A percentile compares a stretch with the other conserved stretches of the same genome.
Evolutionary conservation across 2,888 invertebrate species (phyloP).

Genomic region (Acrobasis suavella): DNA sequence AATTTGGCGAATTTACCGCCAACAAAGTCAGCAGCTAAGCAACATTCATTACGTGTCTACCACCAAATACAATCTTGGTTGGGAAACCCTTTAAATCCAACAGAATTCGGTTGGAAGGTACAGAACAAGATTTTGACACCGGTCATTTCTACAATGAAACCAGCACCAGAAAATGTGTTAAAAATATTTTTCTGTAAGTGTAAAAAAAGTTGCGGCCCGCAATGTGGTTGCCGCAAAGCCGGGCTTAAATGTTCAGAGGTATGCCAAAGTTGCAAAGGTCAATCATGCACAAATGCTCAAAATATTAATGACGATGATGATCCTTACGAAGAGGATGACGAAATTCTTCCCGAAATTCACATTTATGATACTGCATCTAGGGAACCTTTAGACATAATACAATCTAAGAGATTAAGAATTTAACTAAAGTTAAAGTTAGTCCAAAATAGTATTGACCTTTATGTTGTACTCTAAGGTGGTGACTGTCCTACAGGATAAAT

Average conservation of each 20-base stretch:
- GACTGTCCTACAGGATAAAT: too few relatives aligned
- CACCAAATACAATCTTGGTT: background rate
- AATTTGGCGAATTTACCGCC: background rate
- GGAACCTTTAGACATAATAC: too few relatives aligned
- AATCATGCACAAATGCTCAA: background rate
- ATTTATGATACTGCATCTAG: too few relatives aligned
- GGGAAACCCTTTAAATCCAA: background rate
- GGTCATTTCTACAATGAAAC: background rate
- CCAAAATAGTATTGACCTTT: background rate
- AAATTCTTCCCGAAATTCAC: too few relatives aligned
- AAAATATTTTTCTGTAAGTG: background rate
- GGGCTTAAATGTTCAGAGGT: background rate
- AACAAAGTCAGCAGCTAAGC: background rate
- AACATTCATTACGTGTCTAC: background rate
- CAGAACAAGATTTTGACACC: background rate
- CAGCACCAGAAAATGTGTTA: background rate
- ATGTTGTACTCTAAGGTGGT: too few relatives aligned
- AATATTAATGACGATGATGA: background rate
- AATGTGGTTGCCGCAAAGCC: background rate
- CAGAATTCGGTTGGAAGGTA: background rate
- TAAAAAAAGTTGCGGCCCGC: background rate
- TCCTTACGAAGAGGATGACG: background rate
- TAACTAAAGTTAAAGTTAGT: background rate
- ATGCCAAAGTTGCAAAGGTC: background rate
- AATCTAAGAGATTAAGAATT: background rate